Evolutionary conservation across 2,888 invertebrate species (phyloP), one percentile per base, ranked within the genome.

Genomic region (Drosophila rubida): DNA sequence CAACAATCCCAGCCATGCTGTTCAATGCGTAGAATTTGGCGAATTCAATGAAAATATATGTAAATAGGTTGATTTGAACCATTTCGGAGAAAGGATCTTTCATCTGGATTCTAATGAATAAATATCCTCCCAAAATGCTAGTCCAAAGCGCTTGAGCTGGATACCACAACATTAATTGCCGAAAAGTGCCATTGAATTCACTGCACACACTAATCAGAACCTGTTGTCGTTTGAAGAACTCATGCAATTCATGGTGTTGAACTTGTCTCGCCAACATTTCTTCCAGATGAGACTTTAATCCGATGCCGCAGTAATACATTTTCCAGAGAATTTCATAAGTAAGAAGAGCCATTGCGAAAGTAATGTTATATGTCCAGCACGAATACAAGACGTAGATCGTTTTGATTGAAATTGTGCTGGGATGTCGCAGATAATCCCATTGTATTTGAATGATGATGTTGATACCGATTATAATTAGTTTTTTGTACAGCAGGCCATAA

Each of bases 281-380:
- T 14, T 39, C 7, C 2, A 61, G 41, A 1, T 48, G 46, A 1
- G 8, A 23, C 32, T 54, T 41, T 11, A 61, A 0, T 1, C 46
- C 39, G 4, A 41, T 9, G n/a, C 41, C 61, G 6, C 14, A 32
- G 11, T 23, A 23, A 8, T 14, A 23, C 6, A 48, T 53, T n/a
- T 46, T 54, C 48, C 61, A 61, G 11, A 61, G 54, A 5, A 53
- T 45, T 13, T 8, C 22, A 19, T 19, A 54, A 2, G 48, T 32
- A 0, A 25, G 14, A 11, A 60, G 11, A 2, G 45, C 39, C 7
- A 45, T 53, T 5, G 27, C 45, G 1, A 9, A 32, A 0, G 13
- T 8, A 30, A 46, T 35, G 11, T 16, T 22, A 11, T 25, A n/a
- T 2, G 13, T 30, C n/a, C 39, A 27, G 6, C 23, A 9, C 0